Percentiles rank a stretch among this genome's conserved stretches.
Conservation (phyloP, 2,113 vertebrate species). For the Cyanistes caeruleus region DNA sequence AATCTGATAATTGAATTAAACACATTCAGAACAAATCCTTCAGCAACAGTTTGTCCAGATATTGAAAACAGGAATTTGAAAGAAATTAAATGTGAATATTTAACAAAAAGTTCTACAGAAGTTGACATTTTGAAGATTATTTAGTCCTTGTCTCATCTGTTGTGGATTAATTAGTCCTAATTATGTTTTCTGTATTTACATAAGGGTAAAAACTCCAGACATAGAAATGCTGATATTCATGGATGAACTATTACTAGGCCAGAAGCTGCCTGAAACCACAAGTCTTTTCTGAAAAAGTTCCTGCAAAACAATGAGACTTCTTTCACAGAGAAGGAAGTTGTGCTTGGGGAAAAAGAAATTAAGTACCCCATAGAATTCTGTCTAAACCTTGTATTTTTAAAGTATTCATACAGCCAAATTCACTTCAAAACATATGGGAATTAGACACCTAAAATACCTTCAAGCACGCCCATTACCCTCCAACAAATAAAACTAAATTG, state of each 20-base stretch:
- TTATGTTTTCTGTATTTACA: neutral
- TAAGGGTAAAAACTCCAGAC: neutral
- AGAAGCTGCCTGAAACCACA: neutral
- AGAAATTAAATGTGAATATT: neutral
- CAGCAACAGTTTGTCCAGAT: neutral
- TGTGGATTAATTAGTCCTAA: neutral
- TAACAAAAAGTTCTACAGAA: neutral
- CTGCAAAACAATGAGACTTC: neutral
- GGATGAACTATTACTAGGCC: neutral
- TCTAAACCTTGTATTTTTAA: neutral
- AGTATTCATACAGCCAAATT: neutral
- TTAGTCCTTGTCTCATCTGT: neutral
- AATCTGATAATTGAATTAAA: neutral
- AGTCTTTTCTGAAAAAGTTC: neutral
- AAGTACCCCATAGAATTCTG: neutral
- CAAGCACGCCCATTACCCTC: neutral
- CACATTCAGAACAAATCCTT: neutral
- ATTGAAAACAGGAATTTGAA: neutral
- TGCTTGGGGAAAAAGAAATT: neutral
- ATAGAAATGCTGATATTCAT: neutral
- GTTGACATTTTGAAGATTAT: neutral
- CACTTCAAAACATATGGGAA: neutral
- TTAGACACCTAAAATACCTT: neutral
- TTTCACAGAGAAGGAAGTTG: neutral
- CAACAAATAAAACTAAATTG: neutral